These are phyloP conservation scores for Cerastis leucographa DNA, from an alignment of 2,888 invertebrate genomes.

Conservation along the genomic window DNA sequence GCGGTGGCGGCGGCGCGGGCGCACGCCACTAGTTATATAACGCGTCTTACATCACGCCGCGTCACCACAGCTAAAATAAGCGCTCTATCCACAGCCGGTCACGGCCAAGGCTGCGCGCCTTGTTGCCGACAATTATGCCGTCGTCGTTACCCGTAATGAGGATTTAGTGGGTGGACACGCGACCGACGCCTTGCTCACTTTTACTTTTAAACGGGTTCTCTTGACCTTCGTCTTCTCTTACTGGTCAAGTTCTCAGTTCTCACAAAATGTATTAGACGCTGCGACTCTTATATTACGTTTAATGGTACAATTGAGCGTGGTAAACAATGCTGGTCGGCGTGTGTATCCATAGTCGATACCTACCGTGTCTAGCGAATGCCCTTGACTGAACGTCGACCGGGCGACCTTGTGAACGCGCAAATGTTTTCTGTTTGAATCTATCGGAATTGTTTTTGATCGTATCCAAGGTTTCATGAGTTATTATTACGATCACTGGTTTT, in stretches of 20 bases:
- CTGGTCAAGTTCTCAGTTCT: constrained; percentile 54
- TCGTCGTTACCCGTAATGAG: constrained; percentile 85
- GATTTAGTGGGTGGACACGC: constrained; percentile 89
- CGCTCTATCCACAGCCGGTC: constrained; percentile 87
- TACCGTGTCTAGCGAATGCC: constrained; percentile 86
- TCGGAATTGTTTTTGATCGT: constrained; percentile 81
- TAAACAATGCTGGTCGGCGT: constrained; percentile 76
- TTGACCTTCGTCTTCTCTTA: constrained; percentile 81
- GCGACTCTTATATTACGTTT: constrained; percentile 44
- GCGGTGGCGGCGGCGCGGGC: constrained; percentile 77
- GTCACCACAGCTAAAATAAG: constrained; percentile 89
- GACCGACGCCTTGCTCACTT: constrained; percentile 83
- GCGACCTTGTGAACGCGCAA: constrained; percentile 87
- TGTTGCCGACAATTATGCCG: constrained; percentile 86
- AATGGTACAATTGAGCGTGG: constrained; percentile 65
- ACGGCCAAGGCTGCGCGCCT: constrained; percentile 89
- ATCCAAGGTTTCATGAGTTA: constrained; percentile 67
- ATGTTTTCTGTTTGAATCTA: constrained; percentile 85
- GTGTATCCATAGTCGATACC: constrained; percentile 72
- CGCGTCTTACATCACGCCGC: constrained; percentile 86
- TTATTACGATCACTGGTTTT: constrained; percentile 60
- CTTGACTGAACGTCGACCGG: constrained; percentile 89
- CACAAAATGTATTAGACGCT: constrained; percentile 57
- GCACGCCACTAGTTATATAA: constrained; percentile 85
- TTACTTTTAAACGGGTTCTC: constrained; percentile 89